Evolutionary conservation across 2,888 invertebrate species (phyloP), one percentile per base, ranked within the genome.

Genomic region (Tetragonisca angustula): DNA sequence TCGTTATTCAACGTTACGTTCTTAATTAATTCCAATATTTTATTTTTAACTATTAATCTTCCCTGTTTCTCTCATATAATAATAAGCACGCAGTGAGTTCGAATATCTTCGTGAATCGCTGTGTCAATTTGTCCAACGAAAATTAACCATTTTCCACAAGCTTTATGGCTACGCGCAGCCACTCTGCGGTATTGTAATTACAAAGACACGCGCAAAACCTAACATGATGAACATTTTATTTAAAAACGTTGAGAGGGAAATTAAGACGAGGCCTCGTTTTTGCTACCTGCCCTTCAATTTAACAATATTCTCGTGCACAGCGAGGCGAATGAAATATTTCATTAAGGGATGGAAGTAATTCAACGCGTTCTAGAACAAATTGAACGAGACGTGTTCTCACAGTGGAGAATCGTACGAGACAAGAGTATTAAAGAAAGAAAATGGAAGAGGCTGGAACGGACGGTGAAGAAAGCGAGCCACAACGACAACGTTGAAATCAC

Each of bases 401-500:
- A 17, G n/a, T 2, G 43, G 17, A 59, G 62, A 27, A 49, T 72
- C 59, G 54, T 56, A 70, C 32, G 52, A 49, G 61, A 36, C 72
- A 79, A 62, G 72, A 80, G 52, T 52, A 52, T 65, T 71, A 80
- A 80, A 71, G 62, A 27, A 59, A 69, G 68, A 67, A 79, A 79
- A 70, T 27, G 32, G 68, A 64, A 21, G 36, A 62, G 52, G 71
- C 15, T 32, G 59, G 56, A 0, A 52, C 50, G 59, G 27, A 59
- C 62, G n/a, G 54, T 43, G 75, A 79, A 56, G 65, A 80, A 67
- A 76, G 79, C 65, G 70, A 54, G 17, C 62, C 56, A 9, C 43
- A 65, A 43, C 77, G 82, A 87, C 64, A 59, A 79, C 68, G 86
- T 67, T 80, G 81, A 78, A 86, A 86, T 80, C 84, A 86, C 83